Evolutionary conservation across 2,888 invertebrate species (phyloP).

Genomic region (Metellina segmentata): DNA sequence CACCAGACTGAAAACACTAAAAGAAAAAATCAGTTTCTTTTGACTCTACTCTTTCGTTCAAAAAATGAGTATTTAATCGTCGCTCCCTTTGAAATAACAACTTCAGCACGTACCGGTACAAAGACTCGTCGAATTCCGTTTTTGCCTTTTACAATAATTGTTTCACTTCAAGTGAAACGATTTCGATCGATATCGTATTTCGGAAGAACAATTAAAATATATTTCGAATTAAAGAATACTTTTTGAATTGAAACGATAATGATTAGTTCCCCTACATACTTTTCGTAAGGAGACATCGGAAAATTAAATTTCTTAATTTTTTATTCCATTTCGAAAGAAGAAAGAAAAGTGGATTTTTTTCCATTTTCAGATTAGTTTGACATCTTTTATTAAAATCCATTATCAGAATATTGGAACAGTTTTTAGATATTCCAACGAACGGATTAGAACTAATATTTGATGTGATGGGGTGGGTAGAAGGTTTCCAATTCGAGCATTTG

Average conservation of each 20-base stretch:
- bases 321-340: conserved; percentile 5
- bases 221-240: not conserved
- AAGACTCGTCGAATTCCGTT: not conserved
- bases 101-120: not conserved
- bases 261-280: not conserved
- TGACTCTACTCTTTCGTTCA: not conserved
- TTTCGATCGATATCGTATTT: conserved; percentile 8
- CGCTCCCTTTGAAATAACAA: not conserved
- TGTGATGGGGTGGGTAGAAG: not conserved
- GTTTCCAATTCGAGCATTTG: not conserved
- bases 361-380: conserved; percentile 15
- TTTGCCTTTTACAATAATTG: not conserved
- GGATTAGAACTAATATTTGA: not conserved
- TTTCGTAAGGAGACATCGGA: not conserved
- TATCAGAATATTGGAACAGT: not conserved
- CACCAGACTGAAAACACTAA: too few species aligned
- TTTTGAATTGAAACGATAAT: not conserved
- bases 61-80: not conserved
- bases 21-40: too few species aligned
- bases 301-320: not conserved
- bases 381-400: conserved; percentile 23
- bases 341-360: not conserved
- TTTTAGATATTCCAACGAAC: not conserved
- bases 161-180: not conserved
- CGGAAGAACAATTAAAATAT: conserved; percentile 9